Percentiles rank a stretch among this genome's conserved stretches.
Conservation (phyloP, 2,797 vertebrate genomes). For the Sebastes taczanowskii region DNA sequence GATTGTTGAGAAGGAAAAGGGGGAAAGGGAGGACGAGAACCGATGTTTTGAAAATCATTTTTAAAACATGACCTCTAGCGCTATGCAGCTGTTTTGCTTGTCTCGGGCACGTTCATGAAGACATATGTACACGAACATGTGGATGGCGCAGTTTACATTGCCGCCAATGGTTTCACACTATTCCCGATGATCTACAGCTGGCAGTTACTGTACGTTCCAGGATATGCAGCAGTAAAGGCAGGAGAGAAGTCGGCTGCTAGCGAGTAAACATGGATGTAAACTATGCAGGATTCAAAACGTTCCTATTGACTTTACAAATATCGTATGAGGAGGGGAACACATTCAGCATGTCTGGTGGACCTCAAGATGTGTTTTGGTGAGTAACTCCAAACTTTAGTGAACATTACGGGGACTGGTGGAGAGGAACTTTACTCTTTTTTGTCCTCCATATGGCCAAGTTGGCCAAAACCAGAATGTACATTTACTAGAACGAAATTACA, state of each 20-base stretch:
- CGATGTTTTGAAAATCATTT: neutral
- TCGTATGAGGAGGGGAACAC: neutral
- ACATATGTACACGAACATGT: neutral
- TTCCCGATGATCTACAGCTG: neutral
- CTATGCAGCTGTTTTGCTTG: neutral
- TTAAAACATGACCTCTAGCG: neutral
- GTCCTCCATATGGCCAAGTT: too few relatives aligned
- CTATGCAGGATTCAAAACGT: neutral
- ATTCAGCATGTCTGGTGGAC: neutral
- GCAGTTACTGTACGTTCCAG: fast-evolving
- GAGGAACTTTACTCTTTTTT: too few relatives aligned
- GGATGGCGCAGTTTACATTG: neutral
- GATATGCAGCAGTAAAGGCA: neutral
- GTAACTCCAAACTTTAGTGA: too few relatives aligned
- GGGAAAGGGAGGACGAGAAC: neutral
- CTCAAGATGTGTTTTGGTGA: neutral
- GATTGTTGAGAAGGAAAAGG: neutral
- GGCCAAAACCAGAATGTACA: too few relatives aligned
- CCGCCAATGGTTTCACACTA: too few relatives aligned
- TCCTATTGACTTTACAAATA: neutral
- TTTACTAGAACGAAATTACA: fast-evolving
- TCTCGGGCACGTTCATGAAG: neutral
- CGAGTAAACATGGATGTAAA: neutral
- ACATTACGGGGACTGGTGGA: too few relatives aligned
- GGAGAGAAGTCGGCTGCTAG: neutral